These are phyloP conservation scores for Lampris megalopsis DNA, from an alignment of 2,113 vertebrate species.

Conservation along the genomic window DNA sequence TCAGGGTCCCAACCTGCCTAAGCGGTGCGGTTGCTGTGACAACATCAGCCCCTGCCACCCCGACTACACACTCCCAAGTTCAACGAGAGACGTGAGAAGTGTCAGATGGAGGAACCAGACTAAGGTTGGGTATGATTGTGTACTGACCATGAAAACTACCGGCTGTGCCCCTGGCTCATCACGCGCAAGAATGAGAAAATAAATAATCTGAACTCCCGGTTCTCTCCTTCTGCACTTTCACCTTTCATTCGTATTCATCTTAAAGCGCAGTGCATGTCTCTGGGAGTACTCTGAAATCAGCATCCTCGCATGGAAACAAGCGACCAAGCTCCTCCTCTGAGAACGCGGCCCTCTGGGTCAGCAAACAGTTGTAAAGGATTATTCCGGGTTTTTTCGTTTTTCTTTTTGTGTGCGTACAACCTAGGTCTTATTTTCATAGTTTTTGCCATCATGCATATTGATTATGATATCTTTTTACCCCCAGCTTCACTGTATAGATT, in stretches of 20 bases:
- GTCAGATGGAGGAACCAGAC: slow-evolving; percentile 16
- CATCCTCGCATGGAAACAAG: slow-evolving; percentile 61
- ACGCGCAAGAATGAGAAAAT: too few species aligned
- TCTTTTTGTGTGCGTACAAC: too few species aligned
- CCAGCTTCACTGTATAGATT: too few species aligned
- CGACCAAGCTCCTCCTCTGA: slow-evolving; percentile 22
- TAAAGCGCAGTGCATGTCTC: slow-evolving; percentile 2
- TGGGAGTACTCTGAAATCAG: slow-evolving; percentile 47
- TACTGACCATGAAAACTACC: neutral
- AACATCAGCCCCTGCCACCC: slow-evolving; percentile 37
- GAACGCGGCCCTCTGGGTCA: slow-evolving; percentile 31
- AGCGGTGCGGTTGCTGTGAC: slow-evolving; percentile 38
- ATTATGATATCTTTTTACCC: too few species aligned
- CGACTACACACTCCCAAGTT: slow-evolving; percentile 52
- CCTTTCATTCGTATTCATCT: slow-evolving; percentile 45
- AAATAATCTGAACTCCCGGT: neutral
- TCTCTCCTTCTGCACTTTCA: neutral
- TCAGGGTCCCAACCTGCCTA: slow-evolving; percentile 48
- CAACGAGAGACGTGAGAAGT: slow-evolving; percentile 4
- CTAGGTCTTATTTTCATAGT: too few species aligned
- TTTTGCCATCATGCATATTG: too few species aligned
- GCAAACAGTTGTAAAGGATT: slow-evolving; percentile 1
- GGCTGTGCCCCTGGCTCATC: neutral
- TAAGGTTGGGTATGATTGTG: slow-evolving; percentile 16
- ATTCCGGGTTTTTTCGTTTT: too few species aligned